Base-by-base conservation (phyloP, 1,140 invertebrate genomes). In the Diachasma alloeum region DNA sequence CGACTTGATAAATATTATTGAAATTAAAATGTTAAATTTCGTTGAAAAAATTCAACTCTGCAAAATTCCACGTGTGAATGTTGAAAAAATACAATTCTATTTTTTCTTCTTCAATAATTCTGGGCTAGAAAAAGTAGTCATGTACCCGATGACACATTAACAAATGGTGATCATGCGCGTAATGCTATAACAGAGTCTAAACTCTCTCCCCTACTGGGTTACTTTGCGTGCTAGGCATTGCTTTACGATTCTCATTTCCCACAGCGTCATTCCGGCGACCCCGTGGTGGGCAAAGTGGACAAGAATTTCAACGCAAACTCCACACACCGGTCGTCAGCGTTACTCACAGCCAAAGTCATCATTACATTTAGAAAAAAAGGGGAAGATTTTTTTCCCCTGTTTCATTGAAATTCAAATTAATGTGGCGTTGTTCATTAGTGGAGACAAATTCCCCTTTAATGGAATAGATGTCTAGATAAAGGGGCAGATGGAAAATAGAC, bases 161-260 rank as follows among this genome's bases (percentile, higher is more conserved):
- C 56, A 31, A 72, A 70, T 70, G 31, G 69, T 72, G 42, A 44
- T 48, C 44, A 31, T 31, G 42, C 44, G 69, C 59, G 59, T 24
- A 26, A 63, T 63, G 24, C 26, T 13, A 39, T 19, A 42, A 42
- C 5, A 70, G 0, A 36, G 36, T 26, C 13, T 26, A 31, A 42
- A 13, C 36, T n/a, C 67, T 24, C 76, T 15, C 66, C 26, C 19
- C 56, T 71, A 37, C 24, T 39, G 59, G 79, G 72, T 66, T 75
- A 71, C 81, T 80, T 85, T 83, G 84, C 81, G 85, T 87, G 84
- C 81, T 77, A 77, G 72, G 78, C 80, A 78, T 83, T 85, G 82
- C 80, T 87, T 86, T 87, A 86, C 81, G 84, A 87, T 83, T 81
- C 84, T 86, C 83, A 86, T 86, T 88, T 87, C 82, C 81, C 83